Evolutionary conservation across 2,888 invertebrate species (phyloP).

Genomic region (Drosophila affinis): DNA sequence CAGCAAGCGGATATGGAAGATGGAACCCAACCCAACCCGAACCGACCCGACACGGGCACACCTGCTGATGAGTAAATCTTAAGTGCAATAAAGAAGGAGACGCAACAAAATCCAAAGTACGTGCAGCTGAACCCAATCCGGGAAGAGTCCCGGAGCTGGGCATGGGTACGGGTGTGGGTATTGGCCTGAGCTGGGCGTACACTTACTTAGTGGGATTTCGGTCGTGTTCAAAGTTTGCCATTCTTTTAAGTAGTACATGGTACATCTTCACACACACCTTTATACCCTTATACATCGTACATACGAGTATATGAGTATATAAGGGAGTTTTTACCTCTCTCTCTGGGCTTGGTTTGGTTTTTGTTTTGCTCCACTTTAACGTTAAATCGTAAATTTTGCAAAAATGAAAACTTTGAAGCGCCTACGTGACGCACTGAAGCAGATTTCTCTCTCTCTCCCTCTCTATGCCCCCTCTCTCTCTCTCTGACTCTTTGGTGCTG

Average conservation of each 20-base stretch:
- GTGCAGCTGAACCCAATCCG: conserved; percentile 69
- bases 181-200: conserved; percentile 30
- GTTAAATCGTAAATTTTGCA: conserved; percentile 81
- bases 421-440: conserved; percentile 81
- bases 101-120: conserved; percentile 79
- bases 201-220: conserved; percentile 82
- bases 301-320: conserved; percentile 15
- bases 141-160: conserved; percentile 13
- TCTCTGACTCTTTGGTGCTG: not conserved
- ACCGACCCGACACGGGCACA: conserved; percentile 45
- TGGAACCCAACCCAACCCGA: conserved; percentile 8
- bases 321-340: conserved; percentile 12
- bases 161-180: not conserved
- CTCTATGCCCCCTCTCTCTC: not conserved
- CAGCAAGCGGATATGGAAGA: conserved; percentile 19
- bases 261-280: not conserved
- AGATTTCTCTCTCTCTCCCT: conserved; percentile 58
- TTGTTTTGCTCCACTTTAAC: conserved; percentile 72
- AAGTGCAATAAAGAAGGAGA: conserved; percentile 75
- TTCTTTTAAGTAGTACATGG: conserved; percentile 77
- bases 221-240: conserved; percentile 72
- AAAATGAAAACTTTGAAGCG: conserved; percentile 72
- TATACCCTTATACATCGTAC: not conserved
- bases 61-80: conserved; percentile 81
- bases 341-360: conserved; percentile 10